Percentiles rank a stretch among this genome's conserved stretches.
Conservation (phyloP, 2,113 vertebrate species). For the Nycticebus coucang region DNA sequence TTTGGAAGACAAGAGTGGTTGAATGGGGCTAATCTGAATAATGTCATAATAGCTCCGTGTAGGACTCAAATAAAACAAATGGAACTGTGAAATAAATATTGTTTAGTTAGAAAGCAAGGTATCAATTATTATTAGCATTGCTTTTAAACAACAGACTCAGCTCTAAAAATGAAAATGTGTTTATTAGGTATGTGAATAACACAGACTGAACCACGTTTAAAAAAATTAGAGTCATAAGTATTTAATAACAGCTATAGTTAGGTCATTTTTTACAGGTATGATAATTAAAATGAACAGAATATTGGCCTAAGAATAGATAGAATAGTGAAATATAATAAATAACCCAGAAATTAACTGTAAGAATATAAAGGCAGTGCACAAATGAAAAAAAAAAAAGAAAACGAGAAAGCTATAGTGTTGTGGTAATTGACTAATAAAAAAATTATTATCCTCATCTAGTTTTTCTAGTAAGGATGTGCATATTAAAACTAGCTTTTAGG, state of each 20-base stretch:
- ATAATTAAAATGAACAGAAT: constrained; percentile 37
- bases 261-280: constrained; percentile 18
- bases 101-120: constrained; percentile 20
- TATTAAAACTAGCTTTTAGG: background rate
- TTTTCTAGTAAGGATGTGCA: background rate
- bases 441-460: background rate
- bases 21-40: constrained; percentile 56
- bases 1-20: background rate
- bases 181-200: background rate
- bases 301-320: background rate
- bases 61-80: constrained; percentile 48
- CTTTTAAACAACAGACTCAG: constrained; percentile 36
- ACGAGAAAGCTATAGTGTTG: background rate
- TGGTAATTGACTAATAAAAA: background rate
- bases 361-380: constrained; percentile 38
- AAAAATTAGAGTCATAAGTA: constrained; percentile 17
- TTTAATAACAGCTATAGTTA: constrained; percentile 17
- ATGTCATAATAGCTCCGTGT: constrained; percentile 47
- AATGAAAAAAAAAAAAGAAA: background rate
- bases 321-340: background rate
- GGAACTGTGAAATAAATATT: constrained; percentile 44
- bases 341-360: constrained; percentile 12
- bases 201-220: background rate
- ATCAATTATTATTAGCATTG: constrained; percentile 34
- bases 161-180: constrained; percentile 12